These are phyloP conservation scores for Hippocampus comes DNA, from an alignment of 2,113 vertebrate species.

Conservation along the genomic window DNA sequence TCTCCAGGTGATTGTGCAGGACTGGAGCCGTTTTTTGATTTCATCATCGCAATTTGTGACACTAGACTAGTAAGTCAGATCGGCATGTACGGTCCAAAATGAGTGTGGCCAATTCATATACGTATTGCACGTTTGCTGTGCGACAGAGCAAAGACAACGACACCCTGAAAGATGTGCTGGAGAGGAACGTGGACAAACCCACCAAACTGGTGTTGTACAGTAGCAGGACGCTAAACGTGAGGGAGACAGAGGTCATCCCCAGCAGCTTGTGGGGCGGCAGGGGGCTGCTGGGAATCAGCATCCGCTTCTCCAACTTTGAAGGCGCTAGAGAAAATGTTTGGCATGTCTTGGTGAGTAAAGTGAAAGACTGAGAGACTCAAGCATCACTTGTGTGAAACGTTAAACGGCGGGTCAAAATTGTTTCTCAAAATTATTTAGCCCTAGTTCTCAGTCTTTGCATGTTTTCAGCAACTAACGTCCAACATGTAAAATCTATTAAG, in stretches of 20 bases:
- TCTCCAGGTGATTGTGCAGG: slow-evolving; percentile 94
- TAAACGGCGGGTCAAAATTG: no score
- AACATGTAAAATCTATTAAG: no score
- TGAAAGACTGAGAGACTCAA: no score
- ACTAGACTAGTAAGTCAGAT: slow-evolving; percentile 82
- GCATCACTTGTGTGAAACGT: no score
- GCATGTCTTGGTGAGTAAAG: slow-evolving; percentile 88
- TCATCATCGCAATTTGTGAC: slow-evolving; percentile 92
- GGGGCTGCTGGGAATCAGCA: slow-evolving; percentile 92
- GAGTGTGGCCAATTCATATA: not conserved
- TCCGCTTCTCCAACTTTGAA: slow-evolving; percentile 96
- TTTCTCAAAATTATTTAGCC: no score
- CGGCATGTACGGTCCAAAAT: not conserved
- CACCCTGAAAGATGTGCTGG: slow-evolving; percentile 90
- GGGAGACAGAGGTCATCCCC: slow-evolving; percentile 87
- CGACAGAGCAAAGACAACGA: slow-evolving; percentile 94
- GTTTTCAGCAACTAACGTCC: no score
- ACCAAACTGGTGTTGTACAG: slow-evolving; percentile 92
- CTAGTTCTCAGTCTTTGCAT: no score
- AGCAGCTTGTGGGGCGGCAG: slow-evolving; percentile 95
- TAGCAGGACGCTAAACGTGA: slow-evolving; percentile 88
- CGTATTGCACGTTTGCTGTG: not conserved
- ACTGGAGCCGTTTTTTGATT: slow-evolving; percentile 97
- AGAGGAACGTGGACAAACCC: slow-evolving; percentile 90
- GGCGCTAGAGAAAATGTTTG: slow-evolving; percentile 94